phyloP scores from a whole-genome alignment of 2,797 vertebrate genomes.

The Schizopygopsis malacanthus region DNA sequence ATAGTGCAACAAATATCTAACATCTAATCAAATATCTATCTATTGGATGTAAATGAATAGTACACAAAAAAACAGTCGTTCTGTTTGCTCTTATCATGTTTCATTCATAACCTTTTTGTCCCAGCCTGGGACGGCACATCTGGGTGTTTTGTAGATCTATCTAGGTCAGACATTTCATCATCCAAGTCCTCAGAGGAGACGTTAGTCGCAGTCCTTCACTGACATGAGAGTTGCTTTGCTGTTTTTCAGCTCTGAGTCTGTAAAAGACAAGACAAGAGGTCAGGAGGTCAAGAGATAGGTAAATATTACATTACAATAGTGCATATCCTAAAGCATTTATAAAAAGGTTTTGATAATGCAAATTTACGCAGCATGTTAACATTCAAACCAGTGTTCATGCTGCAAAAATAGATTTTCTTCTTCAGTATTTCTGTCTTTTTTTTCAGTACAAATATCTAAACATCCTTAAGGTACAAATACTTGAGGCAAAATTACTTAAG shows the following conservation, averaged over 20 bases:
- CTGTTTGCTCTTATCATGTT: constrained; percentile 13
- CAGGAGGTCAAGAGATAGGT: background rate
- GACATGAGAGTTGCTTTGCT: background rate
- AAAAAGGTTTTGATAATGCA: background rate
- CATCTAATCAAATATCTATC: background rate
- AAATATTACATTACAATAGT: background rate
- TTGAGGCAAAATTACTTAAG: background rate
- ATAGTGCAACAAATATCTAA: background rate
- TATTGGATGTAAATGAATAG: background rate
- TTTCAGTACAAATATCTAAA: background rate
- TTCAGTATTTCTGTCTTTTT: background rate
- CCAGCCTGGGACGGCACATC: constrained; percentile 10
- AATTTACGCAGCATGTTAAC: background rate
- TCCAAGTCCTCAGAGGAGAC: constrained; percentile 17
- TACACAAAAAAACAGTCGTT: constrained; percentile 23
- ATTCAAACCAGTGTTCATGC: background rate
- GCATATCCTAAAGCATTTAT: background rate
- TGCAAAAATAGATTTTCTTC: background rate
- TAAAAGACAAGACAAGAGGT: constrained; percentile 15
- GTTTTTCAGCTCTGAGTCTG: background rate
- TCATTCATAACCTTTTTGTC: constrained; percentile 40
- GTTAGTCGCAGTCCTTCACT: background rate
- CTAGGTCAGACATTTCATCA: constrained; percentile 45
- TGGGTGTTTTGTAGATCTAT: constrained; percentile 45
- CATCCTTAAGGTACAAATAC: background rate